phyloP scores from a whole-genome alignment of 2,797 vertebrate species.

The Anabacerthia variegaticeps region DNA sequence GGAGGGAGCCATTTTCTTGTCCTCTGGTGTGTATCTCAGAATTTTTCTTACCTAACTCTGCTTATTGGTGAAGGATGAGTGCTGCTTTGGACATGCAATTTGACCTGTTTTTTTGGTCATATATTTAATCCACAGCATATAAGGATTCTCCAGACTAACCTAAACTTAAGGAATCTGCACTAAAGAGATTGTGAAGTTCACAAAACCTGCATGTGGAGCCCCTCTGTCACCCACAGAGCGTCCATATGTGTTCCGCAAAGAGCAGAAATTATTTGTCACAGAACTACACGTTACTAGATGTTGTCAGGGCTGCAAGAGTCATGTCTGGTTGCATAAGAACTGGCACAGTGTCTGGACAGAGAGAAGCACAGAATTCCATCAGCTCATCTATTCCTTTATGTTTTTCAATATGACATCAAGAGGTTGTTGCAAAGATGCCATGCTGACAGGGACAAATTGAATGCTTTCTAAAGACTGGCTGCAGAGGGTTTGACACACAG shows the following conservation, averaged over 20 bases:
- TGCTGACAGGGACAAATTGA: neutral
- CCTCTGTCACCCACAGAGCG: neutral
- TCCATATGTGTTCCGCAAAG: neutral
- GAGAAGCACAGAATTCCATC: neutral
- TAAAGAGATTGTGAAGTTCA: neutral
- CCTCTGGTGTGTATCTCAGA: neutral
- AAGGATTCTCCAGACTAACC: neutral
- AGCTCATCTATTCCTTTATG: neutral
- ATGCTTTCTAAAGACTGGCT: neutral
- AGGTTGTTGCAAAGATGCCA: neutral
- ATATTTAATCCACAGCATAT: neutral
- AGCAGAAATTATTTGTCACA: neutral
- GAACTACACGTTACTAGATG: neutral
- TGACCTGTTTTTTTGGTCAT: neutral
- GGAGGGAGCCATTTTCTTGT: neutral
- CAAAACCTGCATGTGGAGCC: neutral
- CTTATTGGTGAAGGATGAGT: neutral
- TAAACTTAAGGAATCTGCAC: neutral
- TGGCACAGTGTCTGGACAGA: neutral
- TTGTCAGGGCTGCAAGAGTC: neutral
- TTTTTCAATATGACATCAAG: neutral
- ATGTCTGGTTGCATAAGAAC: neutral
- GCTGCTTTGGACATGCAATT: neutral
- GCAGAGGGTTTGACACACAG: neutral
- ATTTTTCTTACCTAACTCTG: neutral